Evolutionary conservation across 1,140 invertebrate genomes (phyloP).

Genomic region (Eriocheir sinensis): DNA sequence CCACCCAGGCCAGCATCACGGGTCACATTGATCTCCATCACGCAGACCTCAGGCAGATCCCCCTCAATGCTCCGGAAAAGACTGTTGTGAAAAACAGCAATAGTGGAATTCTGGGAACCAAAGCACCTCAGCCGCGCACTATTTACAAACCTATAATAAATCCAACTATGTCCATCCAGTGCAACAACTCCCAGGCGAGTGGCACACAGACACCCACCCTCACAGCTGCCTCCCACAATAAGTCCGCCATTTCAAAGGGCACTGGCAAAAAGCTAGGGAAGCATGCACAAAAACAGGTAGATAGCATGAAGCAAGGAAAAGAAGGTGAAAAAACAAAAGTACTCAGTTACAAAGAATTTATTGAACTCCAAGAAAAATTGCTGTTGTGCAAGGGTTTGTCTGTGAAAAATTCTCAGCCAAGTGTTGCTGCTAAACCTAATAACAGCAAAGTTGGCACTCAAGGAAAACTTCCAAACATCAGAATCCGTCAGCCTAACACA

Average conservation of each 20-base stretch:
- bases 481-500: neutral
- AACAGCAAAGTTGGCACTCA: conserved; percentile 19
- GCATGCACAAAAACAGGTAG: neutral
- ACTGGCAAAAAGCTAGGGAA: neutral
- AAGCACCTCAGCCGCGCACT: conserved; percentile 72
- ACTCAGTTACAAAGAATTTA: conserved; percentile 73
- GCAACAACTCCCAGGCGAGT: neutral
- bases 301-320: conserved; percentile 47
- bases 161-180: neutral
- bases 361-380: conserved; percentile 72
- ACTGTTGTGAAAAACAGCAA: conserved; percentile 76
- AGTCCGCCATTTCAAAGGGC: conserved; percentile 30
- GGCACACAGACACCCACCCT: neutral
- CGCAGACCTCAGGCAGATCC: conserved; percentile 65
- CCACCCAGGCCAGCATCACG: conserved; percentile 77
- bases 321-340: conserved; percentile 67
- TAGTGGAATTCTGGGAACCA: conserved; percentile 77
- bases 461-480: conserved; percentile 32
- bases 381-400: conserved; percentile 60
- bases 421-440: neutral
- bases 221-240: neutral
- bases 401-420: conserved; percentile 51
- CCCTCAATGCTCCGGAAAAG: conserved; percentile 73
- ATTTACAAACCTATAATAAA: conserved; percentile 65
- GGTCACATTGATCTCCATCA: conserved; percentile 79